Conservation (phyloP, 92 coral and sea anemone genomes). For the Palythoa grandis region DNA sequence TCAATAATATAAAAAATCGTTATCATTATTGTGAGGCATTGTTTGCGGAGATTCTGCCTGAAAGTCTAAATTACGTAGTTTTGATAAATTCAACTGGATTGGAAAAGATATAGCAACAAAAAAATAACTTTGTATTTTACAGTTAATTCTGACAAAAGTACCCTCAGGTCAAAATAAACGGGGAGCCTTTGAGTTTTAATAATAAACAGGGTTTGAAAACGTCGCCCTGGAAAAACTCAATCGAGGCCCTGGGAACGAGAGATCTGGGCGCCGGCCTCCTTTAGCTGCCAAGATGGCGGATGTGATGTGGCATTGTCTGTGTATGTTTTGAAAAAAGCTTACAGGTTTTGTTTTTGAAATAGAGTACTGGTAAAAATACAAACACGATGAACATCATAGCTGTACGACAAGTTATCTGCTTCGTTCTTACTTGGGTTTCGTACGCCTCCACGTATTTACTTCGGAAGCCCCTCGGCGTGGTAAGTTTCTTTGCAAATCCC, state of each 20-base stretch:
- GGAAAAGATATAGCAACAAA: no score
- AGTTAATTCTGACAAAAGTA: no score
- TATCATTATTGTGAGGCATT: no score
- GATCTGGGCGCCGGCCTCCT: not conserved
- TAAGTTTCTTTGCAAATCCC: conserved; percentile 30
- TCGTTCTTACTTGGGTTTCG: conserved; percentile 82
- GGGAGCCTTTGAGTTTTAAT: no score
- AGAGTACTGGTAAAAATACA: not conserved
- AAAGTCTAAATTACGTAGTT: no score
- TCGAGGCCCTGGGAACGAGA: not conserved
- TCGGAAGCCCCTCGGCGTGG: conserved; percentile 96
- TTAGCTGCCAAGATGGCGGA: not conserved
- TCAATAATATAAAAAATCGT: no score
- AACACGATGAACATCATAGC: conserved; percentile 47
- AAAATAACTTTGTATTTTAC: no score
- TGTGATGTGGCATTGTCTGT: not conserved
- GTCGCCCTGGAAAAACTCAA: no score
- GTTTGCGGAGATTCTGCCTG: no score
- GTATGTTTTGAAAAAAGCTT: not conserved
- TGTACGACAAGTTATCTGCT: conserved; percentile 75
- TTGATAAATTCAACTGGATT: no score
- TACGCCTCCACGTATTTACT: conserved; percentile 93
- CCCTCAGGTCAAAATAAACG: no score
- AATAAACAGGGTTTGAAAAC: no score
- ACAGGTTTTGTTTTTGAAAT: not conserved